These are phyloP conservation scores for Aphis craccivora DNA, from an alignment of 1,140 invertebrate species.

Conservation along the genomic window DNA sequence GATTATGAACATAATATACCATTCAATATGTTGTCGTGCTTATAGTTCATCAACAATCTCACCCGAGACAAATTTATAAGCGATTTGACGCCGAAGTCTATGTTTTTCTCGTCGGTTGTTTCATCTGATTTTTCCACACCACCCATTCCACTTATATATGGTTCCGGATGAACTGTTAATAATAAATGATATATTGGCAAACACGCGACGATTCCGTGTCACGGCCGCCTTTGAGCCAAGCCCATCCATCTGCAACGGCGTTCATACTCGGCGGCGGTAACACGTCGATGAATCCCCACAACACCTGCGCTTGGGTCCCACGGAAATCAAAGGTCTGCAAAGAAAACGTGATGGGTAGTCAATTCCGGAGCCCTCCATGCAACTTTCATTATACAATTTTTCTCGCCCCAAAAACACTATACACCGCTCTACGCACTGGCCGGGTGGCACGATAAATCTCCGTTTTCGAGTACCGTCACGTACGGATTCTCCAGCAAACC, in stretches of 20 bases:
- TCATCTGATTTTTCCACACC: neutral
- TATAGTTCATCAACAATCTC: neutral
- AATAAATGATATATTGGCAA: neutral
- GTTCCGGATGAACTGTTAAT: neutral
- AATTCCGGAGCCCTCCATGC: neutral
- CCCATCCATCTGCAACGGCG: neutral
- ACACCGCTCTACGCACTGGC: neutral
- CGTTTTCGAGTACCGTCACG: constrained; percentile 43
- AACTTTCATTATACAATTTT: neutral
- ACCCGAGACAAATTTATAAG: neutral
- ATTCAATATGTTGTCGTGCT: neutral
- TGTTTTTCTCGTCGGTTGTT: neutral
- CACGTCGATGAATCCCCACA: neutral
- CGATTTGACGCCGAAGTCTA: neutral
- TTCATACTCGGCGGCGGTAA: neutral
- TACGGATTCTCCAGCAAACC: constrained; percentile 8
- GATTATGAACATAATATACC: too few relatives aligned
- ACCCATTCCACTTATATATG: too few relatives aligned
- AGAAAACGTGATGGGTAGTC: constrained; percentile 21
- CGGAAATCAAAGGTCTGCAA: constrained; percentile 1
- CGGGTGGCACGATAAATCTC: constrained; percentile 24
- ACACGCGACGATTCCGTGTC: neutral
- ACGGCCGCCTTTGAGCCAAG: neutral
- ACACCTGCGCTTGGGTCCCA: constrained; percentile 1
- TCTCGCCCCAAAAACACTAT: neutral